These are phyloP conservation scores for Enteromius anoplus DNA, from an alignment of 2,797 vertebrate genomes.

Conservation along the genomic window DNA sequence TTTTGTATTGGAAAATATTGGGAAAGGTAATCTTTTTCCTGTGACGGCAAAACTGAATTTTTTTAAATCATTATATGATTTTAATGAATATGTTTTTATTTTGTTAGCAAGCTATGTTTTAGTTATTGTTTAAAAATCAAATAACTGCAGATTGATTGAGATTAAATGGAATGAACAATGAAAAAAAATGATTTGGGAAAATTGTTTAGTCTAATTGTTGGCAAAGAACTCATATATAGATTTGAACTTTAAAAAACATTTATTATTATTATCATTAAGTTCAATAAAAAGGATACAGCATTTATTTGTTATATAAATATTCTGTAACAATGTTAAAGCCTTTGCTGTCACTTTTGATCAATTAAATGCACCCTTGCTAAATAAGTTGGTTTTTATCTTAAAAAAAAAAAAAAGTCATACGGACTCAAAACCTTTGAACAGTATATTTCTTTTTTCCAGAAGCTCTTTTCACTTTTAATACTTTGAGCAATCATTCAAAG, in stretches of 20 bases:
- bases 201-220: too few species aligned
- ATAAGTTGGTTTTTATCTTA: neutral
- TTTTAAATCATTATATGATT: neutral
- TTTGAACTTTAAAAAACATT: neutral
- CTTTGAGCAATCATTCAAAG: conserved; percentile 21
- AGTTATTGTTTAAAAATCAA: too few species aligned
- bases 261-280: neutral
- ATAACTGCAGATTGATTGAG: too few species aligned
- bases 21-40: neutral
- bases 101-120: too few species aligned
- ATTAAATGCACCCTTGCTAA: neutral
- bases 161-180: too few species aligned
- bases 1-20: neutral
- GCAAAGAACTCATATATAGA: too few species aligned
- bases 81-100: too few species aligned
- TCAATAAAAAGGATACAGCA: neutral
- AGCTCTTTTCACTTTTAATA: neutral
- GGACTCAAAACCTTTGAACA: neutral
- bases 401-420: neutral
- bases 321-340: neutral
- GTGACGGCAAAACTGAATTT: neutral
- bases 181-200: too few species aligned
- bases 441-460: neutral
- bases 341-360: neutral
- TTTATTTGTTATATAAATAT: neutral